Conservation (phyloP, 2,888 invertebrate genomes). For the Mesorhabditis sp. region DNA sequence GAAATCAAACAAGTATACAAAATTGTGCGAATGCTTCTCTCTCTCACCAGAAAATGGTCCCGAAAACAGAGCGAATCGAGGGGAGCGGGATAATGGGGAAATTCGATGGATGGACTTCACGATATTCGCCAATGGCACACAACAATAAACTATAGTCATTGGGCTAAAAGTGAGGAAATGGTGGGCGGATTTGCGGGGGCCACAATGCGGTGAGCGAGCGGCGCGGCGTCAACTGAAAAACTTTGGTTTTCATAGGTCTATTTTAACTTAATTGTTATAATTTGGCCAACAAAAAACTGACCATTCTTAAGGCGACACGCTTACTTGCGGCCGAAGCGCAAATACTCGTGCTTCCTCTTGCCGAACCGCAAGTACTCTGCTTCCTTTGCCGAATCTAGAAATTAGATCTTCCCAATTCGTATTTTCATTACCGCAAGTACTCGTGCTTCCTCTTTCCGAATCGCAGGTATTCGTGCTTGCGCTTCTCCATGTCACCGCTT, state of each 20-base stretch:
- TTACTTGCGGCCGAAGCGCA: slow-evolving; percentile 52
- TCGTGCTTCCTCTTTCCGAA: slow-evolving; percentile 54
- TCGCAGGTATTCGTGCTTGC: slow-evolving; percentile 54
- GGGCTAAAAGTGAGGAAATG: background rate
- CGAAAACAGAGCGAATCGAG: slow-evolving; percentile 6
- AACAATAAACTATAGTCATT: background rate
- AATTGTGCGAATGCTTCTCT: background rate
- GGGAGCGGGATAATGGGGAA: background rate
- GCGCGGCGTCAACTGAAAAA: slow-evolving; percentile 5
- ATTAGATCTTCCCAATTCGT: too few species aligned
- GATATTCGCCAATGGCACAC: too few species aligned
- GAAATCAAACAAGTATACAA: background rate
- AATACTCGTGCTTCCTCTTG: slow-evolving; percentile 57
- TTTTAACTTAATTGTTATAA: background rate
- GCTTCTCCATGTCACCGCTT: slow-evolving; percentile 37
- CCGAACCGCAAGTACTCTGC: slow-evolving; percentile 53
- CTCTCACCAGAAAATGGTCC: slow-evolving; percentile 6
- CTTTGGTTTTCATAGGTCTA: background rate
- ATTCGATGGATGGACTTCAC: too few species aligned
- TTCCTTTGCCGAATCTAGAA: slow-evolving; percentile 49
- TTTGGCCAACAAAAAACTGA: background rate
- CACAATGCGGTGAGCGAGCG: slow-evolving; percentile 1
- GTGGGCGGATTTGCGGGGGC: background rate
- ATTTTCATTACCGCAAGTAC: slow-evolving; percentile 27
- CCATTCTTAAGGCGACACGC: background rate